Evolutionary conservation across 1,140 invertebrate genomes (phyloP).

Genomic region (Cyclargus thomasi): DNA sequence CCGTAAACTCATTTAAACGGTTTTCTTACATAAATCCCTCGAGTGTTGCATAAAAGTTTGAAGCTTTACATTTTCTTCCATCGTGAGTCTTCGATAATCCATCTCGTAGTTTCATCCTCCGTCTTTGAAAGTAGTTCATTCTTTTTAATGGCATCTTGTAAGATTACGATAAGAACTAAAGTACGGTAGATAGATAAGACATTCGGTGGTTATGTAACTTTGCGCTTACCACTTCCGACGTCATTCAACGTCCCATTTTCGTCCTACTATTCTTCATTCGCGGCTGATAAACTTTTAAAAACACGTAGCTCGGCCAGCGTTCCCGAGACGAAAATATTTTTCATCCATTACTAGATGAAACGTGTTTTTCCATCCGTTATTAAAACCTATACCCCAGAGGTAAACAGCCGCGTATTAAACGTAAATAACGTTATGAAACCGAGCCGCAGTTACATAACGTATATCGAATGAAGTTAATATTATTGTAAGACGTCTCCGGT

Average conservation of each 20-base stretch:
- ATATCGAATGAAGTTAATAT: background rate
- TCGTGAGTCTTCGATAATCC: background rate
- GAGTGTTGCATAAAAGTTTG: background rate
- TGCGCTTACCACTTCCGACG: constrained; percentile 4
- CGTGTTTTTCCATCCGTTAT: constrained; percentile 12
- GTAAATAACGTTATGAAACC: background rate
- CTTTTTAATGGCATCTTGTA: background rate
- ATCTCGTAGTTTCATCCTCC: background rate
- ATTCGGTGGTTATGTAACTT: constrained; percentile 10
- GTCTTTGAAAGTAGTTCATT: background rate
- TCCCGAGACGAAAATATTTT: constrained; percentile 8
- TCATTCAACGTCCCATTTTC: constrained; percentile 7
- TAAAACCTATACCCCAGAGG: background rate
- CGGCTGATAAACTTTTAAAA: background rate
- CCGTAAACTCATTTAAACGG: background rate
- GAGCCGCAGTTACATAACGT: constrained; percentile 2
- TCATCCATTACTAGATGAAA: constrained; percentile 7
- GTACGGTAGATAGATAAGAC: background rate
- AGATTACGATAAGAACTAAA: background rate
- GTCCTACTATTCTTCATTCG: background rate
- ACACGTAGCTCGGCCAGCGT: background rate
- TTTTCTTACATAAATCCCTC: background rate
- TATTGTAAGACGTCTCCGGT: background rate
- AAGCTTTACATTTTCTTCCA: background rate
- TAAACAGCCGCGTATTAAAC: background rate